Evolutionary conservation across 1,140 invertebrate species (phyloP).

Genomic region (Drosophila lini): DNA sequence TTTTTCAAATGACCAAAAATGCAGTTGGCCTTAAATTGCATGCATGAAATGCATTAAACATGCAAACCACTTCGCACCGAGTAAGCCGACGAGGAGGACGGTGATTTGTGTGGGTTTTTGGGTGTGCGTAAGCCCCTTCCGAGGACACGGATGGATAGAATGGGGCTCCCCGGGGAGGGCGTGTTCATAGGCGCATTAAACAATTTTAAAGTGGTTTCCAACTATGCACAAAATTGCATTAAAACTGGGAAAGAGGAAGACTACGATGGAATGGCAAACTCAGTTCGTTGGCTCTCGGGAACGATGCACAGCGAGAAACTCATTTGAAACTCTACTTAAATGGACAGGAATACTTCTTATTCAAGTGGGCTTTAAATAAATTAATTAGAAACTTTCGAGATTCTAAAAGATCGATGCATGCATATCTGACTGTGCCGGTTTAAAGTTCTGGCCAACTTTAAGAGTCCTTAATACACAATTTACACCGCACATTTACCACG

Average conservation of each 20-base stretch:
- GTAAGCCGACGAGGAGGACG: constrained; percentile 6
- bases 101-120: constrained; percentile 23
- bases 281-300: constrained; percentile 11
- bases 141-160: no score
- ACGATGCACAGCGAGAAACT: constrained; percentile 13
- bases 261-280: constrained; percentile 20
- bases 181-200: constrained; percentile 42
- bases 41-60: constrained; percentile 72
- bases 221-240: constrained; percentile 59
- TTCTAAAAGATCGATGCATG: background rate
- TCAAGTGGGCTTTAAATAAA: background rate
- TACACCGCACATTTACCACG: constrained; percentile 7
- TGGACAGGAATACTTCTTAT: background rate
- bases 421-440: background rate
- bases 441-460: constrained; percentile 30
- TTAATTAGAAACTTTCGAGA: background rate
- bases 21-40: constrained; percentile 72
- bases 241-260: constrained; percentile 27
- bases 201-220: constrained; percentile 58
- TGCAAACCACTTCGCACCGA: constrained; percentile 49
- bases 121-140: constrained; percentile 30
- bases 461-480: constrained; percentile 45
- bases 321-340: fast-evolving
- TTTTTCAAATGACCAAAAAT: constrained; percentile 72
- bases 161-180: background rate